Evolutionary conservation across 2,888 invertebrate species (phyloP).

Genomic region (Pyrrhosoma nymphula): DNA sequence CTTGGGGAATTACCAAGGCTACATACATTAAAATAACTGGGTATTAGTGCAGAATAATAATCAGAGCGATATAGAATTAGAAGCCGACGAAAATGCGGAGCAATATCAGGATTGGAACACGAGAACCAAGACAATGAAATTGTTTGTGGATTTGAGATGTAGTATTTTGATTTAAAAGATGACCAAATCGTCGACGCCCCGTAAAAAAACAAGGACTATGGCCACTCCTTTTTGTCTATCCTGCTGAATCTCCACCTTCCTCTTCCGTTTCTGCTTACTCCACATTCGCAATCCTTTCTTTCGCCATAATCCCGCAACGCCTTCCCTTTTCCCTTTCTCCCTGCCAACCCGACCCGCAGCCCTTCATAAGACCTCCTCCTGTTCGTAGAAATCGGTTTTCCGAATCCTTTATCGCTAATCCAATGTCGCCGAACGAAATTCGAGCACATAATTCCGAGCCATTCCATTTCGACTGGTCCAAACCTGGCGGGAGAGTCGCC

Average conservation of each 20-base stretch:
- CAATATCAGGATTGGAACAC: no score
- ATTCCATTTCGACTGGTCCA: neutral
- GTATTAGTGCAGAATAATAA: no score
- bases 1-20: no score
- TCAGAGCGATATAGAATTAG: no score
- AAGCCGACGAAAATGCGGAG: no score
- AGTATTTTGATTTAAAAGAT: no score
- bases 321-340: neutral
- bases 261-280: neutral
- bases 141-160: no score
- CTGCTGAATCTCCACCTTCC: neutral
- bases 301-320: neutral
- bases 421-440: neutral
- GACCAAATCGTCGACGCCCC: no score
- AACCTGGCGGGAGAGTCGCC: neutral
- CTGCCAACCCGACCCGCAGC: neutral
- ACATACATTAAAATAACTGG: no score
- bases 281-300: neutral
- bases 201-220: no score
- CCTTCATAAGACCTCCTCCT: neutral
- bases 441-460: neutral
- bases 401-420: constrained; percentile 8
- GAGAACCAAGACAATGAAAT: no score
- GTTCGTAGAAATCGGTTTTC: neutral
- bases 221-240: neutral